Base-by-base conservation (phyloP, 35 echinoderm and acorn worm genomes). In the Heliocidaris tuberculata region DNA sequence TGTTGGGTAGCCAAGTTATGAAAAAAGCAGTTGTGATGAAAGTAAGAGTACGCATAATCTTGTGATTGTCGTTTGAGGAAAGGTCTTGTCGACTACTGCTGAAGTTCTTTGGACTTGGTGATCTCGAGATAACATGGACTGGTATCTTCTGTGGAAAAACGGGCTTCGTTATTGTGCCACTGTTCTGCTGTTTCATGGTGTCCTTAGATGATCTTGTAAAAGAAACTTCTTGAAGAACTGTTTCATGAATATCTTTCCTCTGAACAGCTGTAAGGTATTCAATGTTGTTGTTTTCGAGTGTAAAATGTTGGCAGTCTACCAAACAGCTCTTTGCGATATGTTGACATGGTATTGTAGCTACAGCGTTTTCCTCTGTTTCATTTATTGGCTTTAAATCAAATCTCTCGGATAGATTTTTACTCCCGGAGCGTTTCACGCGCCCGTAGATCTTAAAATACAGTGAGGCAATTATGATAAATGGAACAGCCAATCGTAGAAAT, bases 1-100 rank as follows among this genome's bases (percentile, higher is more conserved):
- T 78, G 31, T 47, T 89, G 31, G 91, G 91, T 30, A 93, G 48
- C 91, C 91, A 93, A 13, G 50, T 59, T 13, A 93, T 93, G 91
- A 93, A 93, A 7, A 93, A 93, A 15, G 91, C 91, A 30, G 29
- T 16, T n/a, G 48, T 31, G n/a, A 93, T 16, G 31, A 93, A 59
- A 13, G 91, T 59, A 13, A 93, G 91, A 3, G 91, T 93, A 11
- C 50, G 47, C 91, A 93, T 93, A 16, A 19, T 48, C 50, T 49
- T 52, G 48, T 59, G 10, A 16, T n/a, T 49, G 47, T 59, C 50
- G 50, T 48, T 16, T 13, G 91, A 56, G 31, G 91, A 32, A 31
- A 30, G 2, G 47, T 30, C 91, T 59, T 48, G 27, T 13, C 47
- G 47, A 16, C 49, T 32, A 13, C 24, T 47, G 10, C 65, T 49